phyloP scores from a whole-genome alignment of 2,797 vertebrate species.

The Poecilia wingei region DNA sequence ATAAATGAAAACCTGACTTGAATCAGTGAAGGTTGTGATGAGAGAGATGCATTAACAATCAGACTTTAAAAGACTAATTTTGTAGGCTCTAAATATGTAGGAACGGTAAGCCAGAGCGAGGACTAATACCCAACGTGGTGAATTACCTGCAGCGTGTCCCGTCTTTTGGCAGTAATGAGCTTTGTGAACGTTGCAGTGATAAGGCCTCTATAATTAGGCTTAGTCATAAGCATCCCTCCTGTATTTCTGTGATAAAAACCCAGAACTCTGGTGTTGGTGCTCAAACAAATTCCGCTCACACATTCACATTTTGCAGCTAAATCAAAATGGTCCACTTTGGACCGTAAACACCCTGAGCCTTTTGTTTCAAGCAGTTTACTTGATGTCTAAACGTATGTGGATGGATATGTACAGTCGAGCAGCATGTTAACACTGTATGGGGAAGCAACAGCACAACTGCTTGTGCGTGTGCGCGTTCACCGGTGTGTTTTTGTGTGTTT shows the following conservation, averaged over 20 bases:
- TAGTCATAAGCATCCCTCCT: conserved; percentile 83
- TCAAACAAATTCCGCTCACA: conserved; percentile 56
- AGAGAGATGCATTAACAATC: conserved; percentile 70
- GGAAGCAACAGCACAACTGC: conserved; percentile 36
- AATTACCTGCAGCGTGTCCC: conserved; percentile 81
- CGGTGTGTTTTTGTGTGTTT: conserved; percentile 19
- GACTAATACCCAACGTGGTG: conserved; percentile 75
- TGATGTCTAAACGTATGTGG: conserved; percentile 50
- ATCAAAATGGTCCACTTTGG: conserved; percentile 59
- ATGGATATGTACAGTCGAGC: conserved; percentile 26
- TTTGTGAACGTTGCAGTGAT: conserved; percentile 80
- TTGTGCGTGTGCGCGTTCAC: conserved; percentile 37
- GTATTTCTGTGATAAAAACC: conserved; percentile 83
- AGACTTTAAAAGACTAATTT: conserved; percentile 77
- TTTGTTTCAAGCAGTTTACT: conserved; percentile 72
- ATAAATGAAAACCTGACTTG: conserved; percentile 66
- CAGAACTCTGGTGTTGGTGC: conserved; percentile 65
- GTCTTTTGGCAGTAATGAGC: conserved; percentile 83
- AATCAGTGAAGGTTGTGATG: conserved; percentile 60
- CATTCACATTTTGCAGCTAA: conserved; percentile 24
- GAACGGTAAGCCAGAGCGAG: conserved; percentile 68
- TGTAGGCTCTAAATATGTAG: conserved; percentile 76
- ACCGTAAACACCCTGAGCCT: conserved; percentile 57
- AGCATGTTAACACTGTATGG: conserved; percentile 48
- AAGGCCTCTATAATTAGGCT: conserved; percentile 85